Conservation (phyloP, 92 coral and sea anemone species). For the Diadumene lineata region DNA sequence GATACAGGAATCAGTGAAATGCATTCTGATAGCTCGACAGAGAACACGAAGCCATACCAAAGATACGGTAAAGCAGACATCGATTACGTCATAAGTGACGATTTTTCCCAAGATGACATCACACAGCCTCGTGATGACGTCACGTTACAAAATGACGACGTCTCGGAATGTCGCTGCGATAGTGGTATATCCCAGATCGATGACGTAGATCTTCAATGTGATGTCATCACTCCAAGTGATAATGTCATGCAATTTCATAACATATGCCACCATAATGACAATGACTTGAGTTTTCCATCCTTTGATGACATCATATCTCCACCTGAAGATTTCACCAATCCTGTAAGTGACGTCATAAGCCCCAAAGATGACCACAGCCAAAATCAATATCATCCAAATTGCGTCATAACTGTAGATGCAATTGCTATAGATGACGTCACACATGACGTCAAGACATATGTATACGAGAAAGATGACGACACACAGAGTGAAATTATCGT, state of each 20-base stretch:
- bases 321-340: background rate
- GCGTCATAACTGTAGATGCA: conserved; percentile 6
- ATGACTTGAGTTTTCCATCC: no score
- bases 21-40: conserved; percentile 70
- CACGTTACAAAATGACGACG: background rate
- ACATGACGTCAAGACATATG: conserved; percentile 12
- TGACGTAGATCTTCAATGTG: background rate
- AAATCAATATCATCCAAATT: background rate
- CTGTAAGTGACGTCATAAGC: background rate
- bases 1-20: conserved; percentile 86
- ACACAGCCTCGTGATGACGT: background rate
- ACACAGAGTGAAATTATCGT: conserved; percentile 17
- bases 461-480: conserved; percentile 9
- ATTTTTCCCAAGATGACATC: conserved; percentile 7
- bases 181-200: background rate
- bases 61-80: conserved; percentile 2
- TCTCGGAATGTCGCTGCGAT: background rate
- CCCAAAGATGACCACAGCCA: background rate
- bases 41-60: conserved; percentile 18
- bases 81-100: conserved; percentile 14
- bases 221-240: background rate
- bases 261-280: no score
- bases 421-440: conserved; percentile 12
- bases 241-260: no score
- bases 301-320: no score